A percentile compares a stretch with the other conserved stretches of the same genome.
Evolutionary conservation across 2,888 invertebrate genomes (phyloP).

Genomic region (Tricholauxania praeusta): DNA sequence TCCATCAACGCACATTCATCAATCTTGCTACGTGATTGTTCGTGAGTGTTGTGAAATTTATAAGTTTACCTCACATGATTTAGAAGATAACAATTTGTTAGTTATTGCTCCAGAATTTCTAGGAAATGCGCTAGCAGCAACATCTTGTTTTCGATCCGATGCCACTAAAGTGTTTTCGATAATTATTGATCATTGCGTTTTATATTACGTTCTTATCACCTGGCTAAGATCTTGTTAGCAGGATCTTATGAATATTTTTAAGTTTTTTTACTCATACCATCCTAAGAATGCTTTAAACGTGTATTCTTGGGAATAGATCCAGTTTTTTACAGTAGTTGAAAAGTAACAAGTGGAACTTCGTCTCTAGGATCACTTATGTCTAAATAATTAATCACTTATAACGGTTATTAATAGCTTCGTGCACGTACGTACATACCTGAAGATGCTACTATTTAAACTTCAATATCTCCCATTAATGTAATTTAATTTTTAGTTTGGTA

Average conservation of each 20-base stretch:
- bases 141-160: not conserved
- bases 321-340: not conserved
- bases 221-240: not conserved
- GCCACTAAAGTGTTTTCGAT: constrained; percentile 40
- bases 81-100: constrained; percentile 44
- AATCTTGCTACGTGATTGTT: not conserved
- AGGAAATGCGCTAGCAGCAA: not conserved
- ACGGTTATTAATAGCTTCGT: constrained; percentile 21
- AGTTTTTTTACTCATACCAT: not conserved
- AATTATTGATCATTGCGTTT: constrained; percentile 37
- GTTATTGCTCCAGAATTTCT: constrained; percentile 9
- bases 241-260: not conserved
- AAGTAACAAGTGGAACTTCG: not conserved
- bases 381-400: constrained; percentile 33
- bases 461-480: constrained; percentile 1
- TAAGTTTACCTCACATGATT: constrained; percentile 48
- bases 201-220: constrained; percentile 25
- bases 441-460: not conserved
- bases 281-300: not conserved
- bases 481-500: constrained; percentile 13
- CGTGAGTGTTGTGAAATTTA: constrained; percentile 39
- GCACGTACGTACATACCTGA: not conserved
- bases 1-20: not conserved
- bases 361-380: constrained; percentile 16
- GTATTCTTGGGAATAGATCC: not conserved